phyloP scores from a whole-genome alignment of 2,888 invertebrate species.

The Strigamia maritima region DNA sequence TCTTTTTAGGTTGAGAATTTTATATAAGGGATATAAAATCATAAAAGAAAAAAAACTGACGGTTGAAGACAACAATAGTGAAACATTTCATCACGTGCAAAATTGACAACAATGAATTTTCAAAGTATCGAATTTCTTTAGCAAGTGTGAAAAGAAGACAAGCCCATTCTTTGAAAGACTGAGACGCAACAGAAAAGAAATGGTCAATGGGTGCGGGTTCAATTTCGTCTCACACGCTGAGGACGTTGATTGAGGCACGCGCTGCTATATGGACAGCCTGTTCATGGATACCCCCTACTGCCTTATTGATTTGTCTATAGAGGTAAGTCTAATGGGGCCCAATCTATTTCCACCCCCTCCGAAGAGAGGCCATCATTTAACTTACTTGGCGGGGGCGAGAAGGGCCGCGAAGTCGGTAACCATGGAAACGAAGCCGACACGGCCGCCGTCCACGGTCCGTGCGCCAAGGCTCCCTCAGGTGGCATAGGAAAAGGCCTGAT shows the following conservation, averaged over 20 bases:
- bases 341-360: constrained; percentile 19
- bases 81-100: constrained; percentile 15
- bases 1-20: no score
- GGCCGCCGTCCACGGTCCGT: constrained; percentile 42
- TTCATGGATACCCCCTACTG: constrained; percentile 7
- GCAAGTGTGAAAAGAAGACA: constrained; percentile 15
- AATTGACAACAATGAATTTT: background rate
- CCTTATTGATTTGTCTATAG: constrained; percentile 16
- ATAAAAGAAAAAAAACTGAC: background rate
- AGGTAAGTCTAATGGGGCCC: constrained; percentile 16
- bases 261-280: constrained; percentile 5
- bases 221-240: constrained; percentile 10
- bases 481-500: constrained; percentile 41
- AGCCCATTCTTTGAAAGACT: background rate
- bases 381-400: constrained; percentile 43
- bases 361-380: constrained; percentile 30
- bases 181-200: background rate
- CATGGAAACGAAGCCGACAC: constrained; percentile 42
- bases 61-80: background rate
- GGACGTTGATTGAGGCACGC: constrained; percentile 26
- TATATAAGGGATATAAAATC: background rate
- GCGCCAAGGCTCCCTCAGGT: constrained; percentile 41
- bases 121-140: background rate
- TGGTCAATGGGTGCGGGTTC: constrained; percentile 19
- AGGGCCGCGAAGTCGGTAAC: constrained; percentile 42